Conservation (phyloP, 2,113 vertebrate genomes). For the Pyxicephalus adspersus region DNA sequence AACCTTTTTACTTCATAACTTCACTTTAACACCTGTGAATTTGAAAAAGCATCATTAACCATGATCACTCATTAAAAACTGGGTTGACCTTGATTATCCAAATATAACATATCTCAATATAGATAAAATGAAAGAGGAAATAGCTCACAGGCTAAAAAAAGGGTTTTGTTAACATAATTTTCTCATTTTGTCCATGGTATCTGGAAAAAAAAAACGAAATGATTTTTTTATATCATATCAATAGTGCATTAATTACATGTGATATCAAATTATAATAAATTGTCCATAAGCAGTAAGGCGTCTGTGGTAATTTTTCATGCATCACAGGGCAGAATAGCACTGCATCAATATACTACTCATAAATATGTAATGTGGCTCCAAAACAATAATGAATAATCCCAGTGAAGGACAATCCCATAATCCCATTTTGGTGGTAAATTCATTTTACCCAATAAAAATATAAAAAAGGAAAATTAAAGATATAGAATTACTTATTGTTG, state of each 20-base stretch:
- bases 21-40: no score
- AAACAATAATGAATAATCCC: constrained; percentile 38
- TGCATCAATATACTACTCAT: constrained; percentile 45
- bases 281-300: constrained; percentile 26
- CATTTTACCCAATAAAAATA: constrained; percentile 5
- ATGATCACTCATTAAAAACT: not conserved
- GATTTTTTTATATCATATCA: constrained; percentile 12
- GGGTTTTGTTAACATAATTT: constrained; percentile 27
- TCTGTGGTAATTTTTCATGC: constrained; percentile 24
- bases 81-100: not conserved
- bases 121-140: not conserved
- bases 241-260: constrained; percentile 35
- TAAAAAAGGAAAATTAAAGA: constrained; percentile 1
- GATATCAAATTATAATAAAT: constrained; percentile 49
- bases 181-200: not conserved
- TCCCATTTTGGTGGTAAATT: constrained; percentile 18
- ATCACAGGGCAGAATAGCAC: constrained; percentile 26
- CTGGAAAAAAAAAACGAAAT: not conserved
- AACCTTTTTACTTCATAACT: no score
- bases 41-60: no score
- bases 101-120: not conserved
- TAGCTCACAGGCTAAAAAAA: not conserved
- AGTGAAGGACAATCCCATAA: constrained; percentile 30
- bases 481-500: not conserved
- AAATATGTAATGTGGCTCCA: constrained; percentile 44